Evolutionary conservation across 2,888 invertebrate genomes (phyloP).

Genomic region (Carpatolechia fugitivella): DNA sequence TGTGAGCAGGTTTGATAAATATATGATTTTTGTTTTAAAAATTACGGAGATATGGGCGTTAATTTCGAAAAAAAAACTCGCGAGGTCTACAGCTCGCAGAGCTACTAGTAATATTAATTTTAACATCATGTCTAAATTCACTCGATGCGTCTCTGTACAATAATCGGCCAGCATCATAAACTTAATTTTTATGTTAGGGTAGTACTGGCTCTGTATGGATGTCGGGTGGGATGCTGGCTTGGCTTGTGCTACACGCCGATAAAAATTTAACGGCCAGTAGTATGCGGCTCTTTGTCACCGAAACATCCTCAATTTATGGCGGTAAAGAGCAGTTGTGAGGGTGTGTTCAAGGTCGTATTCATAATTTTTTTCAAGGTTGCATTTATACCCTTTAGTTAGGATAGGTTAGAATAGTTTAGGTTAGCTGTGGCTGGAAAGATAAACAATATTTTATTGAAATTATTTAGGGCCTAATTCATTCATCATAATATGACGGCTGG

Average conservation of each 20-base stretch:
- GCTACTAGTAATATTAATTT: too few species aligned
- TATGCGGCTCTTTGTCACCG: neutral
- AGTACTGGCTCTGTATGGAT: slow-evolving; percentile 13
- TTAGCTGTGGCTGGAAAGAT: too few species aligned
- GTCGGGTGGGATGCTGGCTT: neutral
- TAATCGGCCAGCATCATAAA: slow-evolving; percentile 23
- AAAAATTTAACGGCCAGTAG: slow-evolving; percentile 12
- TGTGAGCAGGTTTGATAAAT: too few species aligned
- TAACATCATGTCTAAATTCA: neutral
- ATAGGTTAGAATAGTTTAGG: too few species aligned
- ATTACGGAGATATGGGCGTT: too few species aligned
- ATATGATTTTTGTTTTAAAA: too few species aligned
- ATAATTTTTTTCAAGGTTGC: neutral
- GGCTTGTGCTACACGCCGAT: slow-evolving; percentile 17
- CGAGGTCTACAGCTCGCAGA: too few species aligned
- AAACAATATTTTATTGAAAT: too few species aligned
- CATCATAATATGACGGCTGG: too few species aligned
- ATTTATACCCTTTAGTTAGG: too few species aligned
- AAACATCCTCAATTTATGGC: neutral
- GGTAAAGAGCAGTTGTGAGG: neutral
- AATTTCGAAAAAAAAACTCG: too few species aligned
- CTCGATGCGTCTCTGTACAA: neutral
- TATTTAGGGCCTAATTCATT: too few species aligned
- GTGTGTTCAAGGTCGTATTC: neutral
- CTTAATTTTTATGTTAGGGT: slow-evolving; percentile 30